Evolutionary conservation across 2,888 invertebrate genomes (phyloP), one percentile per base, ranked within the genome.

Genomic region (Leptogaster cylindrica): DNA sequence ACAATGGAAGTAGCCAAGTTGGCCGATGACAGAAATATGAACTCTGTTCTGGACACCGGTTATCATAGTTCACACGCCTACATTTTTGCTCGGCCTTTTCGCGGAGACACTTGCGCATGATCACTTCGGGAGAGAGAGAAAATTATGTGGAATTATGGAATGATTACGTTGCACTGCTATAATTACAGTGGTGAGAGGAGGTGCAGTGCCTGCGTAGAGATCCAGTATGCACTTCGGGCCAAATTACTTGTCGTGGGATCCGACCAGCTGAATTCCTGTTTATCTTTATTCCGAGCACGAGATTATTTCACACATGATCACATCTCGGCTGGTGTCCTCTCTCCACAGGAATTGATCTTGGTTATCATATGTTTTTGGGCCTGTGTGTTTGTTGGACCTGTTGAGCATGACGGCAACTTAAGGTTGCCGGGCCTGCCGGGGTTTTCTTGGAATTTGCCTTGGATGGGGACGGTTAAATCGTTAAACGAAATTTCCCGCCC

Each of bases 401-500:
- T 39, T 55, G 55, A 18, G 55, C 14, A 41, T 25, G 6, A 50
- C 16, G 36, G 39, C 36, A 39, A 14, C 36, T 55, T 55, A n/a
- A 52, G 20, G 7, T 41, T 41, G 41, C 16, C n/a, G n/a, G 10
- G 44, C 18, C 44, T 44, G 20, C 46, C 23, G 33, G 36, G 55
- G 55, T 55, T 55, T 55, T 55, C 55, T 55, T 23, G 55, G 55
- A 55, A 55, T 55, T 33, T 36, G 39, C 55, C 18, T 55, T 23
- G 41, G 46, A 3, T 20, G 25, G 25, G 65, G 65, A 55, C 68
- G 68, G 68, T 68, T 65, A 48, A 58, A 58, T 68, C 68, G 68
- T 68, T 68, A 68, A 58, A 68, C 55, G 51, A 44, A 68, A 44
- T 68, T 68, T 68, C 68, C 68, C 68, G 68, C 68, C 65, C 65